These are phyloP conservation scores for Coptodon rendalli DNA, from an alignment of 2,113 vertebrate genomes.

Conservation along the genomic window DNA sequence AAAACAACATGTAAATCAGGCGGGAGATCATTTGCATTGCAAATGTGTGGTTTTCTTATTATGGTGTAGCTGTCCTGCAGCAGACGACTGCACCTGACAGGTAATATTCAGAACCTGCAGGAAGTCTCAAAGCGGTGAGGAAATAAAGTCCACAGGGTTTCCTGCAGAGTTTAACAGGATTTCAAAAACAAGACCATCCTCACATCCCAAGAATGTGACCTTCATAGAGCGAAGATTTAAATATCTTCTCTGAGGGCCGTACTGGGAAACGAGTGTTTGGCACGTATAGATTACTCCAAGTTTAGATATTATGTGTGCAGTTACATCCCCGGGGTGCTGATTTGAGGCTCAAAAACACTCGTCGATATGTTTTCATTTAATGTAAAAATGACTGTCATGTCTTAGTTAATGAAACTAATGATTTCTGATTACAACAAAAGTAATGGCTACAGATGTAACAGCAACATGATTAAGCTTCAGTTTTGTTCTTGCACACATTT, in stretches of 20 bases:
- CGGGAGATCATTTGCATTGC: background rate
- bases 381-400: rapidly evolving
- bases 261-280: background rate
- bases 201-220: background rate
- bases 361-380: rapidly evolving
- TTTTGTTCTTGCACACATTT: background rate
- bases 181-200: background rate
- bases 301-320: background rate
- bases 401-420: background rate
- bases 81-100: background rate
- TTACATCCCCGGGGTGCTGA: rapidly evolving
- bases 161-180: background rate
- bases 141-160: background rate
- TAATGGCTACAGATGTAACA: background rate
- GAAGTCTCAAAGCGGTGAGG: background rate
- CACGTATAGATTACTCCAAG: background rate
- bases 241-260: background rate
- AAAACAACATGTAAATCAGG: constrained; percentile 10
- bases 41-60: background rate
- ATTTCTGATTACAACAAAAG: background rate
- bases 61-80: background rate
- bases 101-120: background rate
- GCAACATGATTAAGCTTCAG: background rate
- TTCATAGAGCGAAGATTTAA: background rate
- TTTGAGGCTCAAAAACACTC: background rate